These are phyloP conservation scores for Chiroxiphia lanceolata DNA, from an alignment of 2,797 vertebrate species.

Conservation along the genomic window DNA sequence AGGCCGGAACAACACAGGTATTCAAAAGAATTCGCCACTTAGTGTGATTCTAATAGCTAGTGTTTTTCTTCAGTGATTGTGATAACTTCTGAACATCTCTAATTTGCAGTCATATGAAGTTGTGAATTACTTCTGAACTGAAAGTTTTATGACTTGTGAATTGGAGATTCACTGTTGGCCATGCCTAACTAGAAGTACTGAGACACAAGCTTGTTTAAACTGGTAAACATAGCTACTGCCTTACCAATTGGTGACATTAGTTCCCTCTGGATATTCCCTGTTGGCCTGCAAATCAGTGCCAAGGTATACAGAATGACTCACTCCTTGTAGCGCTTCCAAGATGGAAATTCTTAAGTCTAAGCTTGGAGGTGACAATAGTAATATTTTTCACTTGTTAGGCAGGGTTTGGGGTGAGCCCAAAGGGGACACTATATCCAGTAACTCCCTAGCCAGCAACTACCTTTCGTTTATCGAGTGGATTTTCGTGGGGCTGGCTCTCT, in stretches of 20 bases:
- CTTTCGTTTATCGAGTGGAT: neutral
- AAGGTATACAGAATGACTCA: conserved; percentile 61
- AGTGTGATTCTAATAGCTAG: neutral
- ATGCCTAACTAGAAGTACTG: neutral
- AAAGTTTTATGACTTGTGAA: neutral
- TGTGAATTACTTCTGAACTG: neutral
- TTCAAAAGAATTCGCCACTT: neutral
- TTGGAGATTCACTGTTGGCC: neutral
- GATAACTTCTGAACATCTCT: neutral
- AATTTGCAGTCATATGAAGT: neutral
- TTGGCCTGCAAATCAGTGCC: conserved; percentile 29
- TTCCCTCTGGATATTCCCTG: conserved; percentile 56
- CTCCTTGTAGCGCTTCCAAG: conserved; percentile 39
- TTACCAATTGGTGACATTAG: conserved; percentile 41
- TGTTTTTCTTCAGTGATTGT: neutral
- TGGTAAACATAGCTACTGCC: conserved; percentile 33
- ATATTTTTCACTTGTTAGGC: conserved; percentile 1
- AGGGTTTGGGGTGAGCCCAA: neutral
- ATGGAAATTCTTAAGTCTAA: conserved; percentile 12
- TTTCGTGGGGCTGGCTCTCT: neutral
- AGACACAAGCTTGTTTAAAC: neutral
- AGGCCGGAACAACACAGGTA: neutral
- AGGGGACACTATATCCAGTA: neutral
- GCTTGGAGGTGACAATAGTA: conserved; percentile 14
- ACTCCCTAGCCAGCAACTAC: neutral